Evolutionary conservation across 2,113 vertebrate genomes (phyloP), one percentile per base, ranked within the genome.

Genomic region (Calonectris borealis): DNA sequence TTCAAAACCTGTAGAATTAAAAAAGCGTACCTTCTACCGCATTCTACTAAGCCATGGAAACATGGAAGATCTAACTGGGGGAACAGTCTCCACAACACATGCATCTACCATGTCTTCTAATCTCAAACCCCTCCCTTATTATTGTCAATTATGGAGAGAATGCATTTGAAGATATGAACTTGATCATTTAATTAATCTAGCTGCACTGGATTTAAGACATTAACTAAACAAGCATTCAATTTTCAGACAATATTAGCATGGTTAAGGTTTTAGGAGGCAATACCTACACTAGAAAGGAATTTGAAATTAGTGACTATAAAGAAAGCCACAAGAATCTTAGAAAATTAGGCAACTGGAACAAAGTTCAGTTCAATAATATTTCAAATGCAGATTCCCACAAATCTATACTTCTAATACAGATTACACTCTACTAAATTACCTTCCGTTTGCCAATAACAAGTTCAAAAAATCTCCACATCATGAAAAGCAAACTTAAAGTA

Each of bases 11-110:
- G 22, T 8, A 46, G 24, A 81, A 73, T 38, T 60, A 48, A 48
- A 71, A 77, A 3, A 66, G 19, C 0, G 0, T 16, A 73, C 20
- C 40, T 79, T 64, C 34, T 52, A 36, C 7, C 2, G 1, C 24
- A n/a, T 36, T 54, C 26, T 60, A n/a, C 27, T 54, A 65, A 44
- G 11, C 18, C 31, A 52, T 12, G 10, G 51, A 69, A 57, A 78
- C 21, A 73, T 6, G 7, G 12, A 69, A 86, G 11, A 72, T 29
- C 12, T n/a, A 36, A 48, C 32, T 14, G 15, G 12, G 9, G 49
- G 6, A 46, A 68, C 11, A 57, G 38, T 18, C 34, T 22, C 9
- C 10, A 3, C 6, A 68, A 48, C 13, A 72, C n/a, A 49, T n/a
- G 20, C 7, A 40, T 27, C 55, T 52, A 68, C 13, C 34, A 21